Evolutionary conservation across 2,113 vertebrate species (phyloP).

Genomic region (Gymnorhina tibicen): DNA sequence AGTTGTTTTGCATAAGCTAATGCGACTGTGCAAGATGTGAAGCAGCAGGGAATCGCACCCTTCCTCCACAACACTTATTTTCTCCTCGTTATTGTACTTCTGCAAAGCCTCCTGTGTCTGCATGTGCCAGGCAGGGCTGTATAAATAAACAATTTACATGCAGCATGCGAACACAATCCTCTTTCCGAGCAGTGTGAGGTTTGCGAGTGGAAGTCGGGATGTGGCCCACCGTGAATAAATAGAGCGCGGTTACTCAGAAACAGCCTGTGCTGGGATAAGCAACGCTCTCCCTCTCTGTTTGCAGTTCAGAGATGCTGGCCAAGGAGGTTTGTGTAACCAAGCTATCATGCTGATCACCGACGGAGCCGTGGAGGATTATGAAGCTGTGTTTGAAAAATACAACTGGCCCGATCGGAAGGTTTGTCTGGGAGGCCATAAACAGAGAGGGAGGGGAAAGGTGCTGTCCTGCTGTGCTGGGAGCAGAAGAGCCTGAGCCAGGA

Average conservation of each 20-base stretch:
- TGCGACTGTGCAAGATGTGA: background rate
- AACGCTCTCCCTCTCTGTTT: background rate
- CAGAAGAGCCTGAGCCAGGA: background rate
- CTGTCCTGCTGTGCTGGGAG: background rate
- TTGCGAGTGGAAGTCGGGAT: background rate
- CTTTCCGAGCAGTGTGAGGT: background rate
- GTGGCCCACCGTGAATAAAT: background rate
- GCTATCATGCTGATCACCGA: constrained; percentile 97
- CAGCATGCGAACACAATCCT: background rate
- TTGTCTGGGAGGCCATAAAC: background rate
- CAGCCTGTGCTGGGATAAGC: background rate
- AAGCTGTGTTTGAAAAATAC: constrained; percentile 89
- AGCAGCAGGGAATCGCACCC: background rate
- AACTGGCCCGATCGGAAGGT: constrained; percentile 94
- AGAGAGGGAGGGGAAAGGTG: background rate
- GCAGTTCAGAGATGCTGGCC: constrained; percentile 77
- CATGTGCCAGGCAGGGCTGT: background rate
- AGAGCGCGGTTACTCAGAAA: too few relatives aligned
- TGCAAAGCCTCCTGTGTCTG: background rate
- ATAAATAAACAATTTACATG: background rate
- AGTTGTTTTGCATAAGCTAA: background rate
- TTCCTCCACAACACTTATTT: background rate
- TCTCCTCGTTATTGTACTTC: background rate
- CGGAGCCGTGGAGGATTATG: constrained; percentile 90
- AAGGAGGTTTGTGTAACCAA: constrained; percentile 93